Evolutionary conservation across 1,140 invertebrate genomes (phyloP).

Genomic region (Cepaea nemoralis): DNA sequence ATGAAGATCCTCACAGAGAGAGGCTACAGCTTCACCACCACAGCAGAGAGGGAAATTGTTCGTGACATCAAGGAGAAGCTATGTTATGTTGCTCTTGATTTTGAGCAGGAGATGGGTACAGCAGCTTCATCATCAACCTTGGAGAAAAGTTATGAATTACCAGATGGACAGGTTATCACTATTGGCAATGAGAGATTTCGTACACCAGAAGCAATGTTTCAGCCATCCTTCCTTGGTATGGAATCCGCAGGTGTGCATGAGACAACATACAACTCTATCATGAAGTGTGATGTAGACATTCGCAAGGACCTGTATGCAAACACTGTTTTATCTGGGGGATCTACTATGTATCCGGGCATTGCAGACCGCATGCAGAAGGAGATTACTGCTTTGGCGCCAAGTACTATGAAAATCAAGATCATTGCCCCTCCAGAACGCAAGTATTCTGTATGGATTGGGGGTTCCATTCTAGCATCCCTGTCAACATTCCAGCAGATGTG

Average conservation of each 20-base stretch:
- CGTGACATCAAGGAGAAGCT: slow-evolving; percentile 22
- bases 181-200: slow-evolving; percentile 82
- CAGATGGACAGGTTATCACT: slow-evolving; percentile 73
- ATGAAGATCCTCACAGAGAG: slow-evolving; percentile 79
- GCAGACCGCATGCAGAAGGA: slow-evolving; percentile 72
- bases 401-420: slow-evolving; percentile 70
- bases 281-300: slow-evolving; percentile 20
- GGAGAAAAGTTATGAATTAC: slow-evolving; percentile 50
- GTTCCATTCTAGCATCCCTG: slow-evolving; percentile 68
- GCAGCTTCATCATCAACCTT: slow-evolving; percentile 76
- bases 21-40: slow-evolving; percentile 95
- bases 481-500: slow-evolving; percentile 76
- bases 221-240: slow-evolving; percentile 66
- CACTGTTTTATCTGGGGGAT: slow-evolving; percentile 89
- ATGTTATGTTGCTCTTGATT: slow-evolving; percentile 26
- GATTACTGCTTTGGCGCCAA: slow-evolving; percentile 69
- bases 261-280: slow-evolving; percentile 89
- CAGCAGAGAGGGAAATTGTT: slow-evolving; percentile 63
- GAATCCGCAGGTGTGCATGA: slow-evolving; percentile 66
- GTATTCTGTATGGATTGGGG: slow-evolving; percentile 67
- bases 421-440: slow-evolving; percentile 71
- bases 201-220: slow-evolving; percentile 81
- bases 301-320: slow-evolving; percentile 91
- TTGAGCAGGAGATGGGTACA: slow-evolving; percentile 89
- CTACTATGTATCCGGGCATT: slow-evolving; percentile 79